These are phyloP conservation scores for Latrodectus elegans DNA, from an alignment of 2,888 invertebrate species.

Conservation along the genomic window DNA sequence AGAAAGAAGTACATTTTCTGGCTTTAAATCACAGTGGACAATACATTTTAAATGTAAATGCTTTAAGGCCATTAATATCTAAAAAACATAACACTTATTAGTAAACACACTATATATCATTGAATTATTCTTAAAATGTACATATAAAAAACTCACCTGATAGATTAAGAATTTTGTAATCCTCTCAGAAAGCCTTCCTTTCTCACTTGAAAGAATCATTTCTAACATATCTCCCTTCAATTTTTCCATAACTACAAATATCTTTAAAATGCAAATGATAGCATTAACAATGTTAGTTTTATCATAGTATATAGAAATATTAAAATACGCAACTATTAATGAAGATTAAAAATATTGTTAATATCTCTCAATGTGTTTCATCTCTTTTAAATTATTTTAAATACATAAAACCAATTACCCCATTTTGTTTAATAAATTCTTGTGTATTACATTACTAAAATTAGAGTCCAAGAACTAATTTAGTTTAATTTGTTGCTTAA, in stretches of 20 bases:
- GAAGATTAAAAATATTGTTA: no score
- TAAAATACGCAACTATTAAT: no score
- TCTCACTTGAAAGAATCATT: conserved; percentile 97
- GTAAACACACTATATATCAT: background rate
- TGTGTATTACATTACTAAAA: no score
- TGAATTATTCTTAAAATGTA: background rate
- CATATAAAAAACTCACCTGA: conserved; percentile 80
- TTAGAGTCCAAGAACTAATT: no score
- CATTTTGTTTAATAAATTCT: no score
- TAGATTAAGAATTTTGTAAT: conserved; percentile 97
- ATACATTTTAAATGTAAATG: conserved; percentile 98
- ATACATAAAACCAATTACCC: no score
- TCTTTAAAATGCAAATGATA: conserved; percentile 77
- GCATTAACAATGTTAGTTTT: no score
- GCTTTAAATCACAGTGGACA: conserved; percentile 97
- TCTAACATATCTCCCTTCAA: conserved; percentile 99
- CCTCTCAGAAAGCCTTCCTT: conserved; percentile 93
- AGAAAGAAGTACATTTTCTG: conserved; percentile 97
- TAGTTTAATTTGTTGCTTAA: no score
- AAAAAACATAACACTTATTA: background rate
- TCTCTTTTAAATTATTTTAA: no score
- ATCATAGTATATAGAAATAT: no score
- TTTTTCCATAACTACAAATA: conserved; percentile 99
- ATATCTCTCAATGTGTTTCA: no score
- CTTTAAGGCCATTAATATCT: conserved; percentile 94